phyloP scores from a whole-genome alignment of 2,797 vertebrate species.

The Apogon hyalosoma region DNA sequence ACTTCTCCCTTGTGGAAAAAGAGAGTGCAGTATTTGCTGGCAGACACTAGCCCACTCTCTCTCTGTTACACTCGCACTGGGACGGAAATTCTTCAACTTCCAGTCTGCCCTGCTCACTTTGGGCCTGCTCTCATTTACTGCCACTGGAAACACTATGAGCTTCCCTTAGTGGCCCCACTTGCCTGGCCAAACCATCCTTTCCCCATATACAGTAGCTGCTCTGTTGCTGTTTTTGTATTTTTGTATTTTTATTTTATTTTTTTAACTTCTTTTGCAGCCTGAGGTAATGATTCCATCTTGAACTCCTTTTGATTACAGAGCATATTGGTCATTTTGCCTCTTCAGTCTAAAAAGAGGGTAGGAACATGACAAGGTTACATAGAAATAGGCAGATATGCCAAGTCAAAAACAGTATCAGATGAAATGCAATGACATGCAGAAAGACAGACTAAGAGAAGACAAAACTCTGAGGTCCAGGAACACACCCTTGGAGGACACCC shows the following conservation, averaged over 20 bases:
- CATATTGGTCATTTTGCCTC: slow-evolving; percentile 25
- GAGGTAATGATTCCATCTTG: slow-evolving; percentile 24
- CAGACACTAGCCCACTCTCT: slow-evolving; percentile 49
- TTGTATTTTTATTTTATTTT: too few relatives aligned
- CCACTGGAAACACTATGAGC: slow-evolving; percentile 63
- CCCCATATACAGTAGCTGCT: slow-evolving; percentile 48
- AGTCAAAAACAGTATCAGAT: slow-evolving; percentile 1
- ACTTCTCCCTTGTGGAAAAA: slow-evolving; percentile 77
- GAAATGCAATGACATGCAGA: slow-evolving; percentile 18
- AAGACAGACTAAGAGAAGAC: slow-evolving; percentile 23
- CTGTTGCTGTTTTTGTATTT: slow-evolving; percentile 27
- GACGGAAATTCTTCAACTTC: slow-evolving; percentile 77
- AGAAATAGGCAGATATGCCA: slow-evolving; percentile 3
- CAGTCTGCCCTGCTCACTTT: slow-evolving; percentile 65
- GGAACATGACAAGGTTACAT: slow-evolving; percentile 13
- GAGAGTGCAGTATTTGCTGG: slow-evolving; percentile 64
- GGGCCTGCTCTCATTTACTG: slow-evolving; percentile 65
- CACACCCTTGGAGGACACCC: slow-evolving; percentile 53
- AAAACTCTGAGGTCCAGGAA: slow-evolving; percentile 29
- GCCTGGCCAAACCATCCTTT: slow-evolving; percentile 60
- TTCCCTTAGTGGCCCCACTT: slow-evolving; percentile 58
- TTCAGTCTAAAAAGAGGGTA: slow-evolving; percentile 12
- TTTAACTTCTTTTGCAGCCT: slow-evolving; percentile 33
- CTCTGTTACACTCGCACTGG: slow-evolving; percentile 38
- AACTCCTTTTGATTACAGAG: slow-evolving; percentile 20